Evolutionary conservation across 2,888 invertebrate genomes (phyloP).

Genomic region (Meghimatium bilineatum): DNA sequence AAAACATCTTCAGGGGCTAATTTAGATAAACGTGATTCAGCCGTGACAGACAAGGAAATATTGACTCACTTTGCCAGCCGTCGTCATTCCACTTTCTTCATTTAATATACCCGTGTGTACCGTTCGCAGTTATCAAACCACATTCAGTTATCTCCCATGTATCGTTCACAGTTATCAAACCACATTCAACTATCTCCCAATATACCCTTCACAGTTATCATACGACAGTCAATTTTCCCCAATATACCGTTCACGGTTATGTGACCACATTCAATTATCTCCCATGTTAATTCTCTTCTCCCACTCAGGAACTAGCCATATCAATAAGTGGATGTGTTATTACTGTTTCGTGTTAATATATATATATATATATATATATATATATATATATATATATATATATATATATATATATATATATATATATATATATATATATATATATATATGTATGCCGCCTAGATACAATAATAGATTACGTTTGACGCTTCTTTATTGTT

Average conservation of each 20-base stretch:
- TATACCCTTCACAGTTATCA: neutral
- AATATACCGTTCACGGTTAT: neutral
- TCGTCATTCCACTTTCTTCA: constrained; percentile 69
- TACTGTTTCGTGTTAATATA: no score
- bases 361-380: no score
- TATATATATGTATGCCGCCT: no score
- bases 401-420: no score
- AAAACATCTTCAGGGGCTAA: constrained; percentile 40
- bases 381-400: no score
- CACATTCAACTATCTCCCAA: neutral
- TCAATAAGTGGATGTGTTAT: no score
- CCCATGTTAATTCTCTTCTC: no score
- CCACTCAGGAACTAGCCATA: no score
- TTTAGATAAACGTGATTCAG: constrained; percentile 52
- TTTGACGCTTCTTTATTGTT: no score
- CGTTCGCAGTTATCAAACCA: neutral
- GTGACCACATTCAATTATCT: neutral
- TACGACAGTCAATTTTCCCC: neutral
- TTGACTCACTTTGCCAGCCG: constrained; percentile 63
- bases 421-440: no score
- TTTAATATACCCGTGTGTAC: constrained; percentile 37
- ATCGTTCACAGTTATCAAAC: neutral
- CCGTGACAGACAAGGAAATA: constrained; percentile 67
- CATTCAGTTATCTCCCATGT: neutral
- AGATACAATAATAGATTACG: no score